A percentile compares a stretch with the other conserved stretches of the same genome.
These are phyloP conservation scores for Ceratotherium simum DNA, from an alignment of 2,113 vertebrate species.

Conservation along the genomic window DNA sequence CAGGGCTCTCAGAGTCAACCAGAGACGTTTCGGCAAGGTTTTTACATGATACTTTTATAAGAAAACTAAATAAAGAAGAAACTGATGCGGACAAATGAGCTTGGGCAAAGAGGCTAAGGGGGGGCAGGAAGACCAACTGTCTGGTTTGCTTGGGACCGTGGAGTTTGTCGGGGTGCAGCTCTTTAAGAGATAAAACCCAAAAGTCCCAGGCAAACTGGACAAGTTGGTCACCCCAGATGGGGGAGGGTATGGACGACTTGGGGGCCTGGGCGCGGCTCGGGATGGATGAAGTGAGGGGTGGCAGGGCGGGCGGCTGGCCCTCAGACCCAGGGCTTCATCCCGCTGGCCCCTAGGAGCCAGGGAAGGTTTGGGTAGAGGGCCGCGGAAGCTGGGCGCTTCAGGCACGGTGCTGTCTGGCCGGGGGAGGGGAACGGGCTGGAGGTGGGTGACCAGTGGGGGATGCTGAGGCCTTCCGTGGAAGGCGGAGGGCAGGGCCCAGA, in stretches of 20 bases:
- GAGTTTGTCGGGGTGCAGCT: not conserved
- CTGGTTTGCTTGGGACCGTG: not conserved
- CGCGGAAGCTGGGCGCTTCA: not conserved
- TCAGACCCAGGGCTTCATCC: not conserved
- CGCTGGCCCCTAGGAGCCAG: not conserved
- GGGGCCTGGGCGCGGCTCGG: not conserved
- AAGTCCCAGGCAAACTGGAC: not conserved
- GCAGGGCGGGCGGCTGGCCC: not conserved
- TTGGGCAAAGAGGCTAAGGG: not conserved
- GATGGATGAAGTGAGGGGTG: not conserved
- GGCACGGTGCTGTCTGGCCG: not conserved
- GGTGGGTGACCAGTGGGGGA: no score
- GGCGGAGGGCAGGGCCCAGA: not conserved
- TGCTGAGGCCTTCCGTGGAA: not conserved
- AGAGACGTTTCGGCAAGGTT: not conserved
- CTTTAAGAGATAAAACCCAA: not conserved
- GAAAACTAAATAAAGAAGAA: not conserved
- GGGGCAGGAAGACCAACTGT: rapidly evolving
- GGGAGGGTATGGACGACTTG: not conserved
- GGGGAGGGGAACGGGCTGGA: not conserved
- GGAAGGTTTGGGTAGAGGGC: not conserved
- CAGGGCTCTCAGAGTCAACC: not conserved
- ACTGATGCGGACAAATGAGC: not conserved
- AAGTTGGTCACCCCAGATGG: not conserved
- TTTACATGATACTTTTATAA: not conserved